Evolutionary conservation across 2,888 invertebrate genomes (phyloP).

Genomic region (Stenodera caucasica): DNA sequence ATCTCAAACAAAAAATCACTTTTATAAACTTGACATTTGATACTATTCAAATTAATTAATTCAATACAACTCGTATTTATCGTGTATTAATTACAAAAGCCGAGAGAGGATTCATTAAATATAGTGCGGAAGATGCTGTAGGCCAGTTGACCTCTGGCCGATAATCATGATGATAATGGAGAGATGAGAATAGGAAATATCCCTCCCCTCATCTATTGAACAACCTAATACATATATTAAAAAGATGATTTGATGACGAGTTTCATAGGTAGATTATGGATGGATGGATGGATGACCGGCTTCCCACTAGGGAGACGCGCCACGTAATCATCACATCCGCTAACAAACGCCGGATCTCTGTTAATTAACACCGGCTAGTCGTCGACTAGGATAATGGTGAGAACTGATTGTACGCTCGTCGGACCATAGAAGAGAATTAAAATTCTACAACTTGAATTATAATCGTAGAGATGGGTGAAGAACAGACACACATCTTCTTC

Average conservation of each 20-base stretch:
- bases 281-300: constrained; percentile 11
- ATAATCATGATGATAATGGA: too few relatives aligned
- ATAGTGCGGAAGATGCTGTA: constrained; percentile 45
- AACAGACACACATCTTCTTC: too few relatives aligned
- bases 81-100: not conserved
- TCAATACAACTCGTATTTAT: not conserved
- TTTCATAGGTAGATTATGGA: too few relatives aligned
- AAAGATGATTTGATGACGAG: too few relatives aligned
- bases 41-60: constrained; percentile 24
- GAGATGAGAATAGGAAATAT: too few relatives aligned
- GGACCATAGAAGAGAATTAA: not conserved
- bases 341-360: constrained; percentile 45
- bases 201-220: too few relatives aligned
- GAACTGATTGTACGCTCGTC: constrained; percentile 11
- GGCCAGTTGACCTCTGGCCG: constrained; percentile 49
- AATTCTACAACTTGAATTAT: too few relatives aligned
- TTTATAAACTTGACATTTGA: constrained; percentile 17
- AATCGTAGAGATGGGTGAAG: too few relatives aligned
- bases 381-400: constrained; percentile 28
- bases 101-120: constrained; percentile 41
- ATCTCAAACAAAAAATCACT: constrained; percentile 8
- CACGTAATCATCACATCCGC: constrained; percentile 49
- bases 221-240: too few relatives aligned
- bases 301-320: constrained; percentile 34
- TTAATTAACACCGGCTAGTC: constrained; percentile 46